Conservation (phyloP, 2,113 vertebrate species). For the Anguilla rostrata region DNA sequence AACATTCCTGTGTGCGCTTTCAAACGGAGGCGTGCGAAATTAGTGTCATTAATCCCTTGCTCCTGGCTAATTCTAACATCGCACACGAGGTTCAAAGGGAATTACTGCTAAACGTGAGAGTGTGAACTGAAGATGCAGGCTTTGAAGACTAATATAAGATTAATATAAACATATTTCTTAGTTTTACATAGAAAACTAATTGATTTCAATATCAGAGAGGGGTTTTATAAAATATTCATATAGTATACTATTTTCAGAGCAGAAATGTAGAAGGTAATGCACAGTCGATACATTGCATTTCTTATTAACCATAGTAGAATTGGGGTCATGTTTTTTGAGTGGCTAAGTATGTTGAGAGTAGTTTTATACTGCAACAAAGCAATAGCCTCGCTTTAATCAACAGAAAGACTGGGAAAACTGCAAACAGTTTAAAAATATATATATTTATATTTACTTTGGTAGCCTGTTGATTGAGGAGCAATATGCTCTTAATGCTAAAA, state of each 20-base stretch:
- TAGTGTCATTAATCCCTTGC: neutral
- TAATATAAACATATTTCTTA: neutral
- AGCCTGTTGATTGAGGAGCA: too few relatives aligned
- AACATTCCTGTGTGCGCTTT: neutral
- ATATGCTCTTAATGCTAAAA: too few relatives aligned
- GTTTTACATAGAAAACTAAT: neutral
- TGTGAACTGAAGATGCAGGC: neutral
- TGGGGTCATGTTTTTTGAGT: neutral
- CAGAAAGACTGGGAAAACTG: too few relatives aligned
- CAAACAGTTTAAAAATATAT: too few relatives aligned
- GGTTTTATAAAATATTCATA: too few relatives aligned
- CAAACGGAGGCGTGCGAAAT: neutral
- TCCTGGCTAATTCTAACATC: constrained; percentile 11
- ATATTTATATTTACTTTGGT: too few relatives aligned
- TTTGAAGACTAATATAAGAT: constrained; percentile 4
- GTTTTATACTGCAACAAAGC: neutral
- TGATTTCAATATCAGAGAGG: too few relatives aligned
- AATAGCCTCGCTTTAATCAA: neutral
- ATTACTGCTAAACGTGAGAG: neutral
- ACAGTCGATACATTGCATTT: neutral
- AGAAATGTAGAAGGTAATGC: too few relatives aligned
- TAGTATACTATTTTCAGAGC: neutral
- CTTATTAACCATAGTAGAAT: neutral
- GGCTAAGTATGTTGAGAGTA: neutral
- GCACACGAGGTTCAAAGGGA: constrained; percentile 7